Evolutionary conservation across 2,888 invertebrate genomes (phyloP).

Genomic region (Lordiphosa fenestrarum): DNA sequence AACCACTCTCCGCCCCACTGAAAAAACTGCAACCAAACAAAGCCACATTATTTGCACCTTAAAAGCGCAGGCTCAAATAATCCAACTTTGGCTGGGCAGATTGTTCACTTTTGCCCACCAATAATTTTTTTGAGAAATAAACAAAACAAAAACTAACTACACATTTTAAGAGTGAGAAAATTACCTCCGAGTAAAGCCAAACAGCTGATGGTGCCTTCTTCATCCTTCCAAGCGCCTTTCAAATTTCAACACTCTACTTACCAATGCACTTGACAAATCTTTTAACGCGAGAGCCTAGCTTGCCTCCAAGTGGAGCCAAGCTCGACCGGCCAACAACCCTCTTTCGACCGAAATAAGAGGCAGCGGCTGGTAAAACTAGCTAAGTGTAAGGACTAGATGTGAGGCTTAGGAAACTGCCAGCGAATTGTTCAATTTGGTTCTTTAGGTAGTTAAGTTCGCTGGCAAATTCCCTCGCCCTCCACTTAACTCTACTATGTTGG

Average conservation of each 20-base stretch:
- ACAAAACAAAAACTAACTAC: neutral
- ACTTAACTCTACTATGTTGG: constrained; percentile 9
- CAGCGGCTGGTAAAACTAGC: neutral
- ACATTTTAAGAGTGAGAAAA: constrained; percentile 11
- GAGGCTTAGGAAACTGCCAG: too few relatives aligned
- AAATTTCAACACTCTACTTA: constrained; percentile 57
- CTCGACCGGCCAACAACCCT: constrained; percentile 41
- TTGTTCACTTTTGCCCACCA: neutral
- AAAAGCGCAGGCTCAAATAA: constrained; percentile 3
- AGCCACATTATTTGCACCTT: constrained; percentile 1
- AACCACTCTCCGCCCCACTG: neutral
- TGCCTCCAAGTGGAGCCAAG: constrained; percentile 23
- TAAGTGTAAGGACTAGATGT: too few relatives aligned
- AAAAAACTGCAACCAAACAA: neutral
- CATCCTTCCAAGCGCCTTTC: constrained; percentile 25
- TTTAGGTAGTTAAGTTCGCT: too few relatives aligned
- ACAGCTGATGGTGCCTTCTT: neutral
- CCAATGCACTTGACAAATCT: constrained; percentile 18
- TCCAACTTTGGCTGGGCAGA: neutral
- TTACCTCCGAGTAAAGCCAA: constrained; percentile 20
- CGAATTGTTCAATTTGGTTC: too few relatives aligned
- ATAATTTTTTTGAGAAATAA: constrained; percentile 1
- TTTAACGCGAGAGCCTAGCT: constrained; percentile 44
- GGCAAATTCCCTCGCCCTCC: neutral
- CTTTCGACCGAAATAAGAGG: constrained; percentile 31